Evolutionary conservation across 2,888 invertebrate species (phyloP).

Genomic region (Luperina nickerlii): DNA sequence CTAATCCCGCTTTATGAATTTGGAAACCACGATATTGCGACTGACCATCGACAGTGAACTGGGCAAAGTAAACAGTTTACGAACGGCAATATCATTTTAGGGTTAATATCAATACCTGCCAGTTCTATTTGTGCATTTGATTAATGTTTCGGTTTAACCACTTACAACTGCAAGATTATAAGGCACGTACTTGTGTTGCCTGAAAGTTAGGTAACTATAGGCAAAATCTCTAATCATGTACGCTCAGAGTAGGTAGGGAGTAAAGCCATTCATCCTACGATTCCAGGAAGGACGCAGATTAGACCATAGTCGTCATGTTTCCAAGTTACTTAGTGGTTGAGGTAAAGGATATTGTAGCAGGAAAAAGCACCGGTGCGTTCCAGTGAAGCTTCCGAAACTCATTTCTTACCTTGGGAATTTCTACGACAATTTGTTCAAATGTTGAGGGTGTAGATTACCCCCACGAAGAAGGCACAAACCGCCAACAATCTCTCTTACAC

Average conservation of each 20-base stretch:
- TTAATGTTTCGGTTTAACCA: conserved; percentile 2
- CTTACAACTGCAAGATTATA: not conserved
- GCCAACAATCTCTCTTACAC: not conserved
- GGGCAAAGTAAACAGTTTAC: conserved; percentile 55
- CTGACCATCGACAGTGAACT: conserved; percentile 67
- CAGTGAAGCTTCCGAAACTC: not conserved
- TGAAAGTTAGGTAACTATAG: not conserved
- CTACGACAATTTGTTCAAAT: not conserved
- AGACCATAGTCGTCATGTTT: not conserved
- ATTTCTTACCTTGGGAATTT: not conserved
- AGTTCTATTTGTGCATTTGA: conserved; percentile 28
- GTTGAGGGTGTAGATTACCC: not conserved
- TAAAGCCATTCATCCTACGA: not conserved
- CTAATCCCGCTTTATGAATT: conserved; percentile 73
- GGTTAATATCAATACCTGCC: conserved; percentile 37
- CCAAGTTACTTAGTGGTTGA: not conserved
- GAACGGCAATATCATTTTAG: conserved; percentile 52
- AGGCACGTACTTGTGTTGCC: not conserved
- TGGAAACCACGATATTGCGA: conserved; percentile 63
- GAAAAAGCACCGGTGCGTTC: not conserved
- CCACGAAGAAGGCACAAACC: not conserved
- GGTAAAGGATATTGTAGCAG: not conserved
- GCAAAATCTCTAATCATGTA: not conserved
- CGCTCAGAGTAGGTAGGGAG: not conserved
- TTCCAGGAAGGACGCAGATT: not conserved